Evolutionary conservation across 2,113 vertebrate species (phyloP).

Genomic region (Cyrtonyx montezumae): DNA sequence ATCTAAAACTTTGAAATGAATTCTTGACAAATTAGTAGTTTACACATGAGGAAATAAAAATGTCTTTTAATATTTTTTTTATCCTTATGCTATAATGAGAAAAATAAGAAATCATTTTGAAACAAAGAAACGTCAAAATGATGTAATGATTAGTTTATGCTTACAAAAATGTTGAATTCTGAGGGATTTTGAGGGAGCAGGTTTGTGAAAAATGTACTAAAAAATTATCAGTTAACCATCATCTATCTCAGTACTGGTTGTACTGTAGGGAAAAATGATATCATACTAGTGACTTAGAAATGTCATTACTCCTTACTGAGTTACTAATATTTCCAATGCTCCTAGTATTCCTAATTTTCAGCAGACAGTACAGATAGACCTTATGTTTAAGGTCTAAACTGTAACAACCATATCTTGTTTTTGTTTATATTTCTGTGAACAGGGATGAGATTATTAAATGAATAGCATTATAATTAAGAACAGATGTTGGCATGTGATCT

Average conservation of each 20-base stretch:
- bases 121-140: not conserved
- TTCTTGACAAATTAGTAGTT: not conserved
- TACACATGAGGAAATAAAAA: not conserved
- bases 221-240: not conserved
- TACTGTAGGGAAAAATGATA: not conserved
- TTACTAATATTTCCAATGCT: not conserved
- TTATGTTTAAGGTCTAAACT: not conserved
- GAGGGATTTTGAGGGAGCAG: rapidly evolving
- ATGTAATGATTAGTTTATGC: not conserved
- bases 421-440: not conserved
- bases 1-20: not conserved
- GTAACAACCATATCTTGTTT: not conserved
- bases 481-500: not conserved
- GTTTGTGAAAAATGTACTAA: rapidly evolving
- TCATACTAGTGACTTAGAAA: not conserved
- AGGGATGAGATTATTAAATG: not conserved
- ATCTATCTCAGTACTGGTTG: not conserved
- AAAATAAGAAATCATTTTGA: not conserved
- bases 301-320: not conserved
- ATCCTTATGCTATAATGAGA: not conserved
- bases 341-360: not conserved
- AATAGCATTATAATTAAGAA: not conserved
- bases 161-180: not conserved
- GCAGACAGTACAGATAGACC: not conserved
- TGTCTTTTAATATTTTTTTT: not conserved